A percentile compares a stretch with the other conserved stretches of the same genome.
Evolutionary conservation across 2,888 invertebrate genomes (phyloP).

Genomic region (Alloscopus bannaensis): DNA sequence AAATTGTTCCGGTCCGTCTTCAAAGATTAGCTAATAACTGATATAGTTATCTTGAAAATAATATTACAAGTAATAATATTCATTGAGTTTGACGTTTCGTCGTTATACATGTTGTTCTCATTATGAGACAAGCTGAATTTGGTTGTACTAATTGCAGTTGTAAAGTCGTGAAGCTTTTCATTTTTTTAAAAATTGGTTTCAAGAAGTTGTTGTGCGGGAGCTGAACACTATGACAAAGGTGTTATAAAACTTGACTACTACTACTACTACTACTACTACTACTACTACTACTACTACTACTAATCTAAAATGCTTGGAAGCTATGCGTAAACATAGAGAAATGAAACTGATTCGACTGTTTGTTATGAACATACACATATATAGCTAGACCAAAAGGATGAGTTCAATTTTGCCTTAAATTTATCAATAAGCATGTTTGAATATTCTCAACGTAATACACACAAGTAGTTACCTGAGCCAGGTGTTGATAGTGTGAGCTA

Average conservation of each 20-base stretch:
- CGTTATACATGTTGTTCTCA: background rate
- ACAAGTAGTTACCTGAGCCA: constrained; percentile 61
- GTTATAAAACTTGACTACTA: constrained; percentile 25
- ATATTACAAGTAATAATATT: background rate
- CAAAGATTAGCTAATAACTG: too few species aligned
- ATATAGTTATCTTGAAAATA: too few species aligned
- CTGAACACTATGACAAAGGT: too few species aligned
- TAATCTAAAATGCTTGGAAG: too few species aligned
- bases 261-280: too few species aligned
- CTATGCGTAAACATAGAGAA: background rate
- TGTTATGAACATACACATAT: constrained; percentile 26
- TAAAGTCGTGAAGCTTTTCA: background rate
- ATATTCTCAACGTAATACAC: constrained; percentile 48
- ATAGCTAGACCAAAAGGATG: constrained; percentile 39
- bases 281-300: too few species aligned
- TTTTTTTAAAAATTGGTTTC: background rate
- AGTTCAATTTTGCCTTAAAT: constrained; percentile 58
- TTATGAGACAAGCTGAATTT: constrained; percentile 1
- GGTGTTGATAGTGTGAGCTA: constrained; percentile 56
- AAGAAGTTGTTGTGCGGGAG: constrained; percentile 10
- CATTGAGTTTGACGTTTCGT: background rate
- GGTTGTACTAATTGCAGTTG: background rate
- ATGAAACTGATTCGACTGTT: constrained; percentile 35
- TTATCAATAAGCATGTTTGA: constrained; percentile 43
- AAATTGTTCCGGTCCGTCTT: too few species aligned